phyloP scores from a whole-genome alignment of 2,888 invertebrate genomes.

The Drosophila lutescens region DNA sequence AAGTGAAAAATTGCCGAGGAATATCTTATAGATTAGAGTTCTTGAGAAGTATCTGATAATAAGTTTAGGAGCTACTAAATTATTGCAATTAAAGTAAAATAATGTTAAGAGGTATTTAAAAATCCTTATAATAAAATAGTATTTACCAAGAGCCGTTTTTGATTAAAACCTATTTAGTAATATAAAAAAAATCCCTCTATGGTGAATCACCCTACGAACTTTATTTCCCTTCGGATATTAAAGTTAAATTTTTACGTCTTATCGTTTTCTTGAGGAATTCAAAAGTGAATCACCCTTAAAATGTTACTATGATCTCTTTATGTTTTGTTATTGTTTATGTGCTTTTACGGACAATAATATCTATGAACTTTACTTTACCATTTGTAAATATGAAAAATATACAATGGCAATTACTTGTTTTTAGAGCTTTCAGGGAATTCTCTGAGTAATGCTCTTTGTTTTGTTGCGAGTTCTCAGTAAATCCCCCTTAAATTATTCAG shows the following conservation, averaged over 20 bases:
- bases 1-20: neutral
- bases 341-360: neutral
- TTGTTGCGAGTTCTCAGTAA: neutral
- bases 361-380: neutral
- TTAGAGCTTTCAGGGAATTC: neutral
- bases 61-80: neutral
- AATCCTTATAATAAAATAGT: neutral
- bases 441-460: neutral
- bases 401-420: neutral
- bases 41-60: conserved; percentile 1
- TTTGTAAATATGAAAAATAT: neutral
- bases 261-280: neutral
- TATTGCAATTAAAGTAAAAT: too few species aligned
- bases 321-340: neutral
- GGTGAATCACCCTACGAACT: neutral
- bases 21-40: neutral
- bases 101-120: too few species aligned
- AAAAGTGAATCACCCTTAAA: neutral
- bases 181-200: neutral
- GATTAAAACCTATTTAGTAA: neutral
- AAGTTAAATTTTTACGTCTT: neutral
- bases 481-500: neutral
- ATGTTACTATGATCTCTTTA: neutral
- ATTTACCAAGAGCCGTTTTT: too few species aligned
- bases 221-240: neutral